Base-by-base conservation (phyloP, 2,888 invertebrate genomes). In the Macrosoma leucophasiata region DNA sequence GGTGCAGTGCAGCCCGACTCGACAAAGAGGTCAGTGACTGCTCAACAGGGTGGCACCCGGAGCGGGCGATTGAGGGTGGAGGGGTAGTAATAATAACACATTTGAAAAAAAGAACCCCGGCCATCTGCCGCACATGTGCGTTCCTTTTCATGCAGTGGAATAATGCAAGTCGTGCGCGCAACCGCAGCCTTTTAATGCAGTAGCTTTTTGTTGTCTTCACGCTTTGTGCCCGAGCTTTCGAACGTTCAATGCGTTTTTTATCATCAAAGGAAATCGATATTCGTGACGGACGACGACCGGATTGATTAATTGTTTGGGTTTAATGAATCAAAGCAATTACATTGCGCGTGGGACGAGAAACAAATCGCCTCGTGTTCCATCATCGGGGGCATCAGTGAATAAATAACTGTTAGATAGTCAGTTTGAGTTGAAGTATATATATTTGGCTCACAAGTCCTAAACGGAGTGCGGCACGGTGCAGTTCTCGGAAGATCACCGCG, bases 41-140 rank as follows among this genome's bases (percentile, higher is more conserved):
- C 66, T 55, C 63, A 46, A 63, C 56, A 63, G 75, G 72, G 72
- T 66, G 64, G 63, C 54, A 46, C 46, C 29, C 21, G 29, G 42
- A 43, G 42, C 29, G 33, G 40, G 37, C 43, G 40, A 46, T 47
- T 47, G 47, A 55, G 55, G 55, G 53, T 62, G 59, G 63, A 61
- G 62, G 52, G 64, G 61, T 62, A 60, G 62, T 49, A 48, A 54
- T 63, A 74, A 74, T 77, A 75, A 77, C 68, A 76, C 67, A 69
- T 77, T 74, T 70, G 66, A 75, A 81, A 79, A 75, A 36, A 75
- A 65, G 62, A 73, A 66, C 79, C 77, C 76, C 64, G 61, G 78
- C 75, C 84, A 84, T 82, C 84, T 84, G 82, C 72, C 62, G 60
- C 70, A 69, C 82, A 84, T 81, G 72, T 82, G 82, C 70, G 69